Evolutionary conservation across 2,113 vertebrate species (phyloP).

Genomic region (Anoura caudifer): DNA sequence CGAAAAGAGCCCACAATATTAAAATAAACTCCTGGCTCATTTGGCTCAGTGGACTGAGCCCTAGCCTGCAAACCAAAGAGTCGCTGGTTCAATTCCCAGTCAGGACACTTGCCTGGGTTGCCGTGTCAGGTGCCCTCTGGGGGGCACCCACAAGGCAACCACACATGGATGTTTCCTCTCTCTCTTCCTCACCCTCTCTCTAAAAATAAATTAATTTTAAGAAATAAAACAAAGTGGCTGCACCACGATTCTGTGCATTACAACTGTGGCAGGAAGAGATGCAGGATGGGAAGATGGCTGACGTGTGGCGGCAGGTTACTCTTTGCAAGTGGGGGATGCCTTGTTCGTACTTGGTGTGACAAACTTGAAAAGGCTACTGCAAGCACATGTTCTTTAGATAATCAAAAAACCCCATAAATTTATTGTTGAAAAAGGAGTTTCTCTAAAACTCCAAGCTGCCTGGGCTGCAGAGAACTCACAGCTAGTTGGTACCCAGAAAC

Average conservation of each 20-base stretch:
- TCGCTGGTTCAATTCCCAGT: too few species aligned
- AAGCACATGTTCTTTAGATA: background rate
- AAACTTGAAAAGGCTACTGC: background rate
- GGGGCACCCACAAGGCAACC: too few species aligned
- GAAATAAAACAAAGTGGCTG: background rate
- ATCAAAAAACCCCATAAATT: background rate
- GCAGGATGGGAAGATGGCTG: background rate
- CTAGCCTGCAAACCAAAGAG: too few species aligned
- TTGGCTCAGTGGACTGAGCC: too few species aligned
- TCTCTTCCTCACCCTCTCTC: too few species aligned
- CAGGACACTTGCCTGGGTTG: too few species aligned
- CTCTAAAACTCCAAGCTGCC: background rate
- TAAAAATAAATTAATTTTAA: too few species aligned
- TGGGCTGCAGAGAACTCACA: background rate
- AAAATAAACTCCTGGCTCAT: background rate
- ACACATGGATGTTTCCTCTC: too few species aligned
- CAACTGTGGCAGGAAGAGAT: background rate
- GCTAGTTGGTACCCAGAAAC: background rate
- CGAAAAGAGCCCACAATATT: background rate
- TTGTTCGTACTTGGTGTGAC: background rate
- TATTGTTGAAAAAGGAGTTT: background rate
- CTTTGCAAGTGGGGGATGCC: background rate
- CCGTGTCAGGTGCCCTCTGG: too few species aligned
- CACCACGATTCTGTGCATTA: background rate
- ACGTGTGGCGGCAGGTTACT: rapidly evolving